These are phyloP conservation scores for Tetraodon nigroviridis DNA, from an alignment of 2,113 vertebrate species.

Conservation along the genomic window DNA sequence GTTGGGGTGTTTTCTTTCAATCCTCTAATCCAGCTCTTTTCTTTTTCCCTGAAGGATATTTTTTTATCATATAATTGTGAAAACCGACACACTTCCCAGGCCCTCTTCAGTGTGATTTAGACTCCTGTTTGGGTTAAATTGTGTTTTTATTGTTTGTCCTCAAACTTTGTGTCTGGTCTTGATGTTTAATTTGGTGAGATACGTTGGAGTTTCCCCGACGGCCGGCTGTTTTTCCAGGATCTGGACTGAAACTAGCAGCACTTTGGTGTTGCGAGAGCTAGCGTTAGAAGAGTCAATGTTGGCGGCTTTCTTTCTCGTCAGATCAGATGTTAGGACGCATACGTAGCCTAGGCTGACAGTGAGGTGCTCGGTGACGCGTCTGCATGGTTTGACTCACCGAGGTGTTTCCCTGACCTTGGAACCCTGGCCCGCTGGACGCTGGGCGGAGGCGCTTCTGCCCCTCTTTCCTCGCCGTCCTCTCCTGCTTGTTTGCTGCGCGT, in stretches of 20 bases:
- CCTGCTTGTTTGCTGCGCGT: constrained; percentile 40
- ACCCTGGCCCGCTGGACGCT: too few relatives aligned
- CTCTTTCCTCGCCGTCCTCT: constrained; percentile 27
- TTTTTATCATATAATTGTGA: neutral
- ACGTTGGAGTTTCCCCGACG: neutral
- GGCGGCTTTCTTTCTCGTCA: constrained; percentile 26
- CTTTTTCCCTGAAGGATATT: neutral
- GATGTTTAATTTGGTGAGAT: too few relatives aligned
- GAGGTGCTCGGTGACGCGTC: constrained; percentile 44
- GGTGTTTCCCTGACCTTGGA: too few relatives aligned
- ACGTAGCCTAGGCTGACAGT: constrained; percentile 26
- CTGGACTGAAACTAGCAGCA: too few relatives aligned
- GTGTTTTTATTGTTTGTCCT: too few relatives aligned
- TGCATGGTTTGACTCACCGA: constrained; percentile 62
- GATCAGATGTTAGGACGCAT: constrained; percentile 34
- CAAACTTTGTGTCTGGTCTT: too few relatives aligned
- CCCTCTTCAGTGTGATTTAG: too few relatives aligned
- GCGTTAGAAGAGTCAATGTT: constrained; percentile 12
- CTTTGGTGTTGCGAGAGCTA: neutral
- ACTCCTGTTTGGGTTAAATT: too few relatives aligned
- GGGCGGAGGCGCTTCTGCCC: neutral
- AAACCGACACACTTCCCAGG: too few relatives aligned
- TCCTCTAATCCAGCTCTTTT: neutral
- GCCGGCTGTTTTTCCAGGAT: too few relatives aligned
- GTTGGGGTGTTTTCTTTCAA: too few relatives aligned